Conservation (phyloP, 2,888 invertebrate species). For the Patella pellucida region DNA sequence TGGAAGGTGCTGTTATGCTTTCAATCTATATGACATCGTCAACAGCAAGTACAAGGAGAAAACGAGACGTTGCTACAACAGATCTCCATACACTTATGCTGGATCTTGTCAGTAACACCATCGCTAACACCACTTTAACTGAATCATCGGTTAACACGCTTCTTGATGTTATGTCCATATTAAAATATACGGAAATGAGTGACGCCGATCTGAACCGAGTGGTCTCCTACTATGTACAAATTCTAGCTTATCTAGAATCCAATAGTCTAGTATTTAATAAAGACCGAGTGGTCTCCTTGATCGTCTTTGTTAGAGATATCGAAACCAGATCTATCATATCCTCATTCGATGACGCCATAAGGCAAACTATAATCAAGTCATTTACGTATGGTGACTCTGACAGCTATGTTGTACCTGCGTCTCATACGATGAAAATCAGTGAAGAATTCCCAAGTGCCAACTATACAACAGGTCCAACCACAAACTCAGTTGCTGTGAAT, state of each 20-base stretch:
- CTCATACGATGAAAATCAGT: not conserved
- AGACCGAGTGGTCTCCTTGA: not conserved
- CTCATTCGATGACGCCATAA: no score
- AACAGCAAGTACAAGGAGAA: not conserved
- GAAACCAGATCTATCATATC: not conserved
- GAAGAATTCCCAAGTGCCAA: not conserved
- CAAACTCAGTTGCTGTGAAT: not conserved
- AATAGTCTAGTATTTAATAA: not conserved
- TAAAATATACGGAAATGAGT: not conserved
- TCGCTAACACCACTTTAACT: not conserved
- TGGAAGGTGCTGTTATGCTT: constrained; percentile 2
- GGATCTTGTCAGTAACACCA: not conserved
- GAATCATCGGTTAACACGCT: constrained; percentile 3
- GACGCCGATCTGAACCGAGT: constrained; percentile 6
- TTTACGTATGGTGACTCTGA: no score
- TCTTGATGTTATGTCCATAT: not conserved
- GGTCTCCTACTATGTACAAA: not conserved
- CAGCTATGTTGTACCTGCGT: no score
- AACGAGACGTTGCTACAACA: constrained; percentile 6
- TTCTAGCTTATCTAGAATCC: not conserved
- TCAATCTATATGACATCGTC: not conserved
- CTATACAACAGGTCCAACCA: not conserved
- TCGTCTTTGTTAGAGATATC: not conserved
- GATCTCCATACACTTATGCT: constrained; percentile 10
- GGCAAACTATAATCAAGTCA: no score